Conservation (phyloP, 2,113 vertebrate genomes). For the Chloroceryle aenea region DNA sequence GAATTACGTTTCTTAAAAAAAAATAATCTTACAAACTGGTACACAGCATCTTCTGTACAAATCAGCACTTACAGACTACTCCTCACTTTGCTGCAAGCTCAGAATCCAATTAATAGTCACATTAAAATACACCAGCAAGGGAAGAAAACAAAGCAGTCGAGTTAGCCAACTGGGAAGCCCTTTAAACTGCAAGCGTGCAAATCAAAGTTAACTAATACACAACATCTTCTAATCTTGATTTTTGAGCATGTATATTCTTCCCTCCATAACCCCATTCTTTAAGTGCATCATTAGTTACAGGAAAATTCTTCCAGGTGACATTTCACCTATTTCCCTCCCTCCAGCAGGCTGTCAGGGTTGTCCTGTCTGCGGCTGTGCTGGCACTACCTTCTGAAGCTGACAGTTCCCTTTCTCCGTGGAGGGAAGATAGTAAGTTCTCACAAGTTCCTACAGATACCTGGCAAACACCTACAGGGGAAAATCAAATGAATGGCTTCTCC, state of each 20-base stretch:
- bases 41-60: not conserved
- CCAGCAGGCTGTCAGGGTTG: not conserved
- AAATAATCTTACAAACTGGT: not conserved
- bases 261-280: not conserved
- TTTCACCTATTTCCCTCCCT: not conserved
- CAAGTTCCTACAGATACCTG: not conserved
- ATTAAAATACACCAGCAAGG: not conserved
- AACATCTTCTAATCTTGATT: not conserved
- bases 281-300: not conserved
- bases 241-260: not conserved
- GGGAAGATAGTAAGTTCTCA: not conserved
- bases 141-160: not conserved
- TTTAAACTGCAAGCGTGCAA: not conserved
- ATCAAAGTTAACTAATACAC: not conserved
- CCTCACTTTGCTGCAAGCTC: not conserved
- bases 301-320: not conserved
- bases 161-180: not conserved
- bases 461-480: not conserved
- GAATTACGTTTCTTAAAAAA: not conserved
- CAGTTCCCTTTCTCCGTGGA: not conserved
- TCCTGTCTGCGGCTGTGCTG: not conserved
- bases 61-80: not conserved
- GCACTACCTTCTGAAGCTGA: not conserved
- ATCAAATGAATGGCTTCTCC: not conserved
- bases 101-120: not conserved